Conservation (phyloP, 2,888 invertebrate species). For the Netelia melanura region DNA sequence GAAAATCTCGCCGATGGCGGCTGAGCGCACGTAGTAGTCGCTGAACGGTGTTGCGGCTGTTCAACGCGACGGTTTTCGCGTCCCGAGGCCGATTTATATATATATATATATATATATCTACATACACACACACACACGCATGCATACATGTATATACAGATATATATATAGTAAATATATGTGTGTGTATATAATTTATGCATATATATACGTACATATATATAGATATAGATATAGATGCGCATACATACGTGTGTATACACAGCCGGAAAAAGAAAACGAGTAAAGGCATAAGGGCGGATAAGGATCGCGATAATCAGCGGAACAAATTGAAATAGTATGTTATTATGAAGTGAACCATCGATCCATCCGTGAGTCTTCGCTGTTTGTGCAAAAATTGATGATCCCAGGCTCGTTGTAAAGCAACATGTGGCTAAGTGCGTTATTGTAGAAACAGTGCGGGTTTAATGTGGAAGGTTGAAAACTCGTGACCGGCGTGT, state of each 20-base stretch:
- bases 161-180: background rate
- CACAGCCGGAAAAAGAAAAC: background rate
- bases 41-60: slow-evolving; percentile 62
- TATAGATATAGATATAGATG: background rate
- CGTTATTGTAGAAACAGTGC: background rate
- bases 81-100: slow-evolving; percentile 25
- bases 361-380: background rate
- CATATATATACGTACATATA: slow-evolving; percentile 5
- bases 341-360: background rate
- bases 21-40: slow-evolving; percentile 68
- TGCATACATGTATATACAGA: background rate
- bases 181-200: background rate
- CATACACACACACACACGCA: background rate
- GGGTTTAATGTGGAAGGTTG: slow-evolving; percentile 1
- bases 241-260: background rate
- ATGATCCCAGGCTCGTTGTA: background rate
- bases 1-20: slow-evolving; percentile 78
- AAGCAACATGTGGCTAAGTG: slow-evolving; percentile 45
- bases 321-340: too few species aligned
- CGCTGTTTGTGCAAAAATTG: background rate
- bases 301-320: too few species aligned
- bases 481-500: background rate
- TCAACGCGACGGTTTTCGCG: slow-evolving; percentile 42
- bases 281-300: background rate
- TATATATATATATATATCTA: slow-evolving; percentile 3